Base-by-base conservation (phyloP, 2,888 invertebrate genomes). In the Phortica magna region DNA sequence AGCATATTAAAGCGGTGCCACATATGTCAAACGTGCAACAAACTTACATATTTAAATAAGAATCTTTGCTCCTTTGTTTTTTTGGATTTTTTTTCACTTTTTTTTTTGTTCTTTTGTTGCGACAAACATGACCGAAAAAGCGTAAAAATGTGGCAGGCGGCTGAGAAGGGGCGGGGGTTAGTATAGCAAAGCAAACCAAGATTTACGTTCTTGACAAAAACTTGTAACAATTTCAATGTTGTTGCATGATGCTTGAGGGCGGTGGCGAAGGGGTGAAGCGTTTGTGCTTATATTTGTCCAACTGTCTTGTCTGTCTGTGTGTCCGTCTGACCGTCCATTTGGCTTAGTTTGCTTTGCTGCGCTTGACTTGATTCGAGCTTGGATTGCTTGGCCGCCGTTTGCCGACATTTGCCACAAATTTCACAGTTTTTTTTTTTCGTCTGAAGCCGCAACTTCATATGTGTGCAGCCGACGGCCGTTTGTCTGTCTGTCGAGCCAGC, bases 171-270 rank as follows among this genome's bases (percentile, higher is more conserved):
- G 3, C 2, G 10, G 53, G 10, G 53, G 53, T 53, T 14, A 10
- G 7, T 10, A 3, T 39, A 71, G 31, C 14, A 68, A 68, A 43
- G 42, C 42, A 48, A 79, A 81, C 82, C 78, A 83, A 84, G 85
- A 86, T 85, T 86, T 86, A 86, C 86, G 85, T 85, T 86, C 83
- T 79, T 83, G 65, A 74, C 55, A 67, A 72, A 77, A 83, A 79
- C 81, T 82, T 82, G 78, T 71, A 65, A 74, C 74, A 53, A 42
- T 53, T 53, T 19, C 53, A 59, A 73, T 73, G 61, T 73, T 42
- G 61, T 9, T n/a, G 72, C 71, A 78, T 76, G 48, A 78, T 76
- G 78, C 72, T 70, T 12, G 31, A 61, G 4, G 22, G n/a, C 7
- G 61, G 22, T 22, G 7, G 10, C 0, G 31, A 12, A 12, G 61